Evolutionary conservation across 2,797 vertebrate species (phyloP).

Genomic region (Coracias cyanogaster): DNA sequence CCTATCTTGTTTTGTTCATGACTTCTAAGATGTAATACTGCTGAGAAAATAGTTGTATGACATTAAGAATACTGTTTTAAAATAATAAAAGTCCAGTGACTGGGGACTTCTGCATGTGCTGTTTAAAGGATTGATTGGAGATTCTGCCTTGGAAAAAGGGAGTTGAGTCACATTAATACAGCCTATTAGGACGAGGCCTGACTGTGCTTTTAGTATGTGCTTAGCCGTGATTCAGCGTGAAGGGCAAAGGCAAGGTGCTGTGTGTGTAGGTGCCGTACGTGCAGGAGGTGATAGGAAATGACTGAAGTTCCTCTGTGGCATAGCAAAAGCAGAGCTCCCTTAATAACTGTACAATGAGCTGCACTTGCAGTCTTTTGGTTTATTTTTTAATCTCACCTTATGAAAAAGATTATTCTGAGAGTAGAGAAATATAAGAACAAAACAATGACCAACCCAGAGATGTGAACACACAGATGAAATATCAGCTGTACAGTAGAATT

Average conservation of each 20-base stretch:
- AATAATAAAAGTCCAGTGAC: not conserved
- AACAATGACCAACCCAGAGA: too few species aligned
- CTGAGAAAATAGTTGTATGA: not conserved
- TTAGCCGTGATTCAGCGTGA: not conserved
- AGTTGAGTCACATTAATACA: not conserved
- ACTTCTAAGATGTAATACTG: not conserved
- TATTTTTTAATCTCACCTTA: not conserved
- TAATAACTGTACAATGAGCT: not conserved
- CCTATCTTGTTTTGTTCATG: not conserved
- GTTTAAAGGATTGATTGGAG: not conserved
- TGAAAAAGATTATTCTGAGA: not conserved
- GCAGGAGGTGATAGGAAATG: not conserved
- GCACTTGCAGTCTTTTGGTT: not conserved
- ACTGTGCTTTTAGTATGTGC: not conserved
- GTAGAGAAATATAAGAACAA: not conserved
- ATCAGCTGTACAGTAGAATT: not conserved
- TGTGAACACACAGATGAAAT: not conserved
- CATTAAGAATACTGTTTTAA: not conserved
- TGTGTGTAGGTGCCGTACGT: not conserved
- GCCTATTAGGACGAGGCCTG: not conserved
- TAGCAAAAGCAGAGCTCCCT: not conserved
- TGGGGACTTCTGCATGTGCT: not conserved
- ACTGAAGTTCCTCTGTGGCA: not conserved
- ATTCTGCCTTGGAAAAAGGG: not conserved
- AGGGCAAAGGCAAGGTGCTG: not conserved